Base-by-base conservation (phyloP, 2,113 vertebrate species). In the Poeciliopsis turrubarensis region DNA sequence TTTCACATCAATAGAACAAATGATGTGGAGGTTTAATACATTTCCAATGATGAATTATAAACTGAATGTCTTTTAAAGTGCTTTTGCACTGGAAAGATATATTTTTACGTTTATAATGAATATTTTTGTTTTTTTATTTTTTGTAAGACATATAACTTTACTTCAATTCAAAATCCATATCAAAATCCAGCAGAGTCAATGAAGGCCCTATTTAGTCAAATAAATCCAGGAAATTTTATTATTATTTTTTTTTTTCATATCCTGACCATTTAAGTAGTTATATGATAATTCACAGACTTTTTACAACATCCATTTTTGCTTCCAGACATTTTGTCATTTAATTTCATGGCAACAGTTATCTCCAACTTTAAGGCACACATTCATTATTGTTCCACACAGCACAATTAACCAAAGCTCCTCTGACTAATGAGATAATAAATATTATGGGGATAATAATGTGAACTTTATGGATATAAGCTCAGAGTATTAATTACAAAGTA, bases 401-500 rank as follows among this genome's bases (percentile, higher is more conserved):
- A 65, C 65, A 66, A 39, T 66, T 39, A 66, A 26, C 34, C 65
- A 66, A 26, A 66, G 34, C 37, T 67, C n/a, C 25, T 67, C 65
- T 67, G 65, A 44, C n/a, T 67, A 41, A 67, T 67, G 65, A 27
- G 34, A 67, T 41, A 27, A 67, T 41, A 26, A 27, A 41, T 27
- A 67, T 41, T 65, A 44, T 41, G 11, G 37, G 37, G 37, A 34
- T 44, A 67, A 41, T 41, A 67, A 67, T 67, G n/a, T 15, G 13
- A 67, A 44, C 26, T 67, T 67, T 27, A 44, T 67, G 65, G 65
- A 67, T 27, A 29, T 67, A 41, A 67, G 37, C 37, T 65, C 2
- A 27, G 37, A 39, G 13, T 67, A 67, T 67, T 27, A 67, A 41
- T 44, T 41, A 17, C 37, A 27, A 44, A 41, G 22, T 67, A 67